phyloP scores from a whole-genome alignment of 2,113 vertebrate genomes.

The Cardinalis cardinalis region DNA sequence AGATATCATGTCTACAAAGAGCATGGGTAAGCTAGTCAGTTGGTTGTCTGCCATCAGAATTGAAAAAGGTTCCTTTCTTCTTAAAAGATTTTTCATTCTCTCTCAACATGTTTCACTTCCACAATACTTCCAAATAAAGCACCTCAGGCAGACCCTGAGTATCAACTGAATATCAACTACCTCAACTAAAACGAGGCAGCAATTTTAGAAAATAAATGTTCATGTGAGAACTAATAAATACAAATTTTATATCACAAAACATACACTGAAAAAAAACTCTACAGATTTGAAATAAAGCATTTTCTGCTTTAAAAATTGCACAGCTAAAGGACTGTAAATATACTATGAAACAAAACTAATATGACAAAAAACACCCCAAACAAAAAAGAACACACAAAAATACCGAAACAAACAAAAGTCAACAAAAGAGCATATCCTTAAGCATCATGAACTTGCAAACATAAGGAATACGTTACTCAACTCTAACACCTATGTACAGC shows the following conservation, averaged over 20 bases:
- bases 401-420: background rate
- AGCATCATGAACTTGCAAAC: background rate
- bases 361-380: background rate
- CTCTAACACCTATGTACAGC: background rate
- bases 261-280: rapidly evolving
- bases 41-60: background rate
- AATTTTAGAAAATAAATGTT: background rate
- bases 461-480: background rate
- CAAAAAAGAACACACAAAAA: background rate
- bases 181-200: background rate
- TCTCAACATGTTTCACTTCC: background rate
- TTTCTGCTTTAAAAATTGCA: background rate
- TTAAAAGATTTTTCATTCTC: background rate
- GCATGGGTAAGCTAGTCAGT: rapidly evolving
- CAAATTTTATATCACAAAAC: background rate
- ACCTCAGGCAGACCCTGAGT: background rate
- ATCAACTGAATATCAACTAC: background rate
- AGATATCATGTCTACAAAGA: rapidly evolving
- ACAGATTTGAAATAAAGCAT: background rate
- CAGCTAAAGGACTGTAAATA: background rate
- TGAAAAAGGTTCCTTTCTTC: background rate
- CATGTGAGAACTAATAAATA: rapidly evolving
- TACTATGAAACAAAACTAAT: background rate
- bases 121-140: background rate
- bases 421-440: background rate